These are phyloP conservation scores for Drosophila leonis DNA, from an alignment of 2,888 invertebrate genomes.

Conservation along the genomic window DNA sequence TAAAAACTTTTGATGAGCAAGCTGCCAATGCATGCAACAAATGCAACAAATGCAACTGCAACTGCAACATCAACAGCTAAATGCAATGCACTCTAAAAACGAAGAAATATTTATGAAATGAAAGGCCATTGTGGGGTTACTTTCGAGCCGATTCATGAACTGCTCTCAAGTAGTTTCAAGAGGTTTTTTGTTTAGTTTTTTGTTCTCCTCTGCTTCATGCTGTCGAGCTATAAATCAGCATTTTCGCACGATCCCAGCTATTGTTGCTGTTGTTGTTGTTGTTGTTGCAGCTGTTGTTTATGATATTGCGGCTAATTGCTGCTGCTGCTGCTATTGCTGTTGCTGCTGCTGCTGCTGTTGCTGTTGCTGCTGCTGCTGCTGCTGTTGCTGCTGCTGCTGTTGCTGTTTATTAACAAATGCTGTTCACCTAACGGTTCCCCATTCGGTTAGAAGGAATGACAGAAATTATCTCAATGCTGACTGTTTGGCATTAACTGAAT, in stretches of 20 bases:
- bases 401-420: constrained; percentile 37
- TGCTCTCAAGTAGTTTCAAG: constrained; percentile 11
- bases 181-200: constrained; percentile 9
- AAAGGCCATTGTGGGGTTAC: constrained; percentile 32
- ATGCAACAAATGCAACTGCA: constrained; percentile 16
- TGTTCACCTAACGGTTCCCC: constrained; percentile 41
- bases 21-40: constrained; percentile 31
- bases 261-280: constrained; percentile 21
- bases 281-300: constrained; percentile 31
- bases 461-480: constrained; percentile 21
- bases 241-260: constrained; percentile 51
- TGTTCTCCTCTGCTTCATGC: not conserved
- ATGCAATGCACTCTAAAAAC: constrained; percentile 18
- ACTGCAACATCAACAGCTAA: constrained; percentile 10
- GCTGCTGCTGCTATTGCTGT: not conserved
- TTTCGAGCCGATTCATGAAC: constrained; percentile 21
- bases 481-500: not conserved
- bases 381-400: constrained; percentile 23
- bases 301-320: constrained; percentile 53
- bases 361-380: constrained; percentile 11
- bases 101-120: constrained; percentile 20
- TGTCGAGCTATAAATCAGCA: constrained; percentile 37
- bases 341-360: constrained; percentile 19
- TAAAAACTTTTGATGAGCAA: not conserved
- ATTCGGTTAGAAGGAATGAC: constrained; percentile 12